Conservation (phyloP, 2,888 invertebrate species). For the Willowsia nigromaculata region DNA sequence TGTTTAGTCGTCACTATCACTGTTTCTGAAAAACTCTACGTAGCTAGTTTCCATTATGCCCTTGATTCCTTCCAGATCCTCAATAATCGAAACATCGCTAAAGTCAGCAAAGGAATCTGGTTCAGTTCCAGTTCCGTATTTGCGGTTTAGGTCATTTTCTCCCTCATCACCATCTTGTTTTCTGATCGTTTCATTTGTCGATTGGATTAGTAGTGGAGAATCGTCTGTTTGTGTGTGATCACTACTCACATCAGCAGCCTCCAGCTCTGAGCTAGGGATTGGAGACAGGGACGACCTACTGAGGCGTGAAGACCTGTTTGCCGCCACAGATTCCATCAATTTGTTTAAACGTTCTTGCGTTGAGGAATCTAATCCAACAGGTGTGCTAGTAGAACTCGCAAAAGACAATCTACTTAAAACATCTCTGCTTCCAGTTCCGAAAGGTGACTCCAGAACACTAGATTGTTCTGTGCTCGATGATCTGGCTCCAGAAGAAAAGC, state of each 20-base stretch:
- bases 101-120: not conserved
- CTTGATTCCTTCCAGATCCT: constrained; percentile 56
- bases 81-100: constrained; percentile 19
- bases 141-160: not conserved
- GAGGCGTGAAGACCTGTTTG: not conserved
- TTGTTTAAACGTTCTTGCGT: constrained; percentile 49
- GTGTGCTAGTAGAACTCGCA: not conserved
- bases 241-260: not conserved
- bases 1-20: constrained; percentile 61
- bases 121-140: not conserved
- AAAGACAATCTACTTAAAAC: not conserved
- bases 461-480: not conserved
- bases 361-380: not conserved
- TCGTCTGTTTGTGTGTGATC: not conserved
- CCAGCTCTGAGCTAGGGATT: not conserved
- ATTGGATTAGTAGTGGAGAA: not conserved
- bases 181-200: not conserved
- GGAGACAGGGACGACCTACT: constrained; percentile 26
- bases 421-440: not conserved
- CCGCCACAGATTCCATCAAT: constrained; percentile 24
- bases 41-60: constrained; percentile 68
- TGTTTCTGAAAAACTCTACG: constrained; percentile 34
- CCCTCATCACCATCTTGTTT: not conserved
- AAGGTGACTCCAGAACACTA: not conserved
- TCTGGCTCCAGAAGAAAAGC: not conserved